A percentile compares a stretch with the other conserved stretches of the same genome.
phyloP scores from a whole-genome alignment of 2,888 invertebrate species.

The Geophilus truncorum region DNA sequence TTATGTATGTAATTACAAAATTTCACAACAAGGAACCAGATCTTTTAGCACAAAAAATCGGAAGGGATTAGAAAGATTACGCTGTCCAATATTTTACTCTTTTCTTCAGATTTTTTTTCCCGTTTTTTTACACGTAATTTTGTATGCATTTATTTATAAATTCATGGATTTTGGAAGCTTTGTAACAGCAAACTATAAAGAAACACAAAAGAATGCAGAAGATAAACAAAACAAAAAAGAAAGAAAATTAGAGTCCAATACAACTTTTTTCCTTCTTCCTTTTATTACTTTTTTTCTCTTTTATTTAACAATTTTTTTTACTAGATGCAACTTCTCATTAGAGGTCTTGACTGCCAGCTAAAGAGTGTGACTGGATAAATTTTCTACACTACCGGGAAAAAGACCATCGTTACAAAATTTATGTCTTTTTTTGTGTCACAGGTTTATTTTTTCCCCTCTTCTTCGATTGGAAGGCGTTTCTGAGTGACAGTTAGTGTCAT shows the following conservation, averaged over 20 bases:
- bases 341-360: neutral
- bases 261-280: neutral
- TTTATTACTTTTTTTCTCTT: too few species aligned
- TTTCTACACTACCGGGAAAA: neutral
- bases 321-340: neutral
- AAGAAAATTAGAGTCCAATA: neutral
- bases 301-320: neutral
- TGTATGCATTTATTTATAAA: constrained; percentile 1
- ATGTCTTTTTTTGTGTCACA: neutral
- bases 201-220: neutral
- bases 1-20: too few species aligned
- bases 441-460: neutral
- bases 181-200: neutral
- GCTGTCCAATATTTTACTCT: neutral
- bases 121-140: neutral
- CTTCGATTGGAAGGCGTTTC: neutral
- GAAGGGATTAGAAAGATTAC: neutral
- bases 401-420: neutral
- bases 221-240: neutral
- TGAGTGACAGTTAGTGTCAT: constrained; percentile 1
- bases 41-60: neutral
- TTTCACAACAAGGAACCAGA: too few species aligned
- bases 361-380: constrained; percentile 2
- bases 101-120: neutral
- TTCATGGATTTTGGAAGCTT: neutral